Conservation (phyloP, 2,888 invertebrate species). For the Dryobotodes eremita region DNA sequence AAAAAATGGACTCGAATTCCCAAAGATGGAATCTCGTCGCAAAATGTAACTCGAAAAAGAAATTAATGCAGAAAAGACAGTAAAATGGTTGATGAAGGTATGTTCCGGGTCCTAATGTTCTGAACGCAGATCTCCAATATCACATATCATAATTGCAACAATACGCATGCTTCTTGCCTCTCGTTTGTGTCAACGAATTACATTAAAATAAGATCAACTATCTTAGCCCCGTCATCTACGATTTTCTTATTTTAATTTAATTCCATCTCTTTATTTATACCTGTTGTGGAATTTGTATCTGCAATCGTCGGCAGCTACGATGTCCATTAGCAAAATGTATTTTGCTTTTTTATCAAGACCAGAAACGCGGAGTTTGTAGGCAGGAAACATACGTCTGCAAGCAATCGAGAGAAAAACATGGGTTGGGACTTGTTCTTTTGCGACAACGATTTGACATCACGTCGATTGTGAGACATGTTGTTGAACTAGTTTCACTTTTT, state of each 20-base stretch:
- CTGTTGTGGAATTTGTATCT: conserved; percentile 98
- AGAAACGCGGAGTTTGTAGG: conserved; percentile 98
- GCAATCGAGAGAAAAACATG: conserved; percentile 91
- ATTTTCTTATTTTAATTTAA: conserved; percentile 89
- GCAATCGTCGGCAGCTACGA: conserved; percentile 99
- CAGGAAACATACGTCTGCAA: conserved; percentile 99
- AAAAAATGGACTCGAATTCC: conserved; percentile 55
- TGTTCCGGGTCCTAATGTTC: conserved; percentile 44
- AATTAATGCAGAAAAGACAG: conserved; percentile 36
- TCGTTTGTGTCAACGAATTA: conserved; percentile 83
- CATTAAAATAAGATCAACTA: conserved; percentile 88
- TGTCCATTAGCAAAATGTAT: conserved; percentile 99
- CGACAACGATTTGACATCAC: conserved; percentile 89
- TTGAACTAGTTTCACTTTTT: conserved; percentile 86
- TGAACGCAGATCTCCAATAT: conserved; percentile 84
- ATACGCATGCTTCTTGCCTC: conserved; percentile 93
- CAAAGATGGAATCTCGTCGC: conserved; percentile 58
- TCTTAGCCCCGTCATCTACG: conserved; percentile 74
- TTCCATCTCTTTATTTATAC: conserved; percentile 90
- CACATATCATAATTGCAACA: conserved; percentile 72
- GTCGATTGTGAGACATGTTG: conserved; percentile 89
- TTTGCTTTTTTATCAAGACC: conserved; percentile 99
- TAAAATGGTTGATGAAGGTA: conserved; percentile 10
- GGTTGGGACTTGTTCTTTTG: conserved; percentile 87
- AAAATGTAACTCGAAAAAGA: conserved; percentile 44